Conservation (phyloP, 2,888 invertebrate species). For the Yponomeuta sedellus region DNA sequence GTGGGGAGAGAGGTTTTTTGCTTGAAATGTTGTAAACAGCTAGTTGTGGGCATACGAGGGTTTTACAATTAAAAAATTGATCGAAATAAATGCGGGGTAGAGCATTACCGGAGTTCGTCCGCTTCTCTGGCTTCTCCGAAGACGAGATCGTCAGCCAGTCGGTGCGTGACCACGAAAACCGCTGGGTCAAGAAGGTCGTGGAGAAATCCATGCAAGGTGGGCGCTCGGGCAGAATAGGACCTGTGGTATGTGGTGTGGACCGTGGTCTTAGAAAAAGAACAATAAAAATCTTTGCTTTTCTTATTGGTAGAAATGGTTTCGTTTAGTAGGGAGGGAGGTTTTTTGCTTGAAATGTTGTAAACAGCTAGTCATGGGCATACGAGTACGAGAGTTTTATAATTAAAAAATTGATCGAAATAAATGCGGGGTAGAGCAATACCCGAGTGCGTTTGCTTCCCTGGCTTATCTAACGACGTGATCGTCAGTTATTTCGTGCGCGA, state of each 20-base stretch:
- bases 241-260: background rate
- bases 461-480: conserved; percentile 79
- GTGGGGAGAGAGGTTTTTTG: no score
- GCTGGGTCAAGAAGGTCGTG: conserved; percentile 82
- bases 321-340: no score
- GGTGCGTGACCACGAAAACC: conserved; percentile 78
- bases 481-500: conserved; percentile 64
- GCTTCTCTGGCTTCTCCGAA: conserved; percentile 82
- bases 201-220: conserved; percentile 81
- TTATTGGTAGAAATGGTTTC: background rate
- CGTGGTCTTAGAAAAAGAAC: background rate
- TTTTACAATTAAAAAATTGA: no score
- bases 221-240: conserved; percentile 36
- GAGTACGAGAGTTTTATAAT: no score
- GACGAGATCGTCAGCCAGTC: conserved; percentile 75
- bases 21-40: no score
- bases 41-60: no score
- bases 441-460: conserved; percentile 88
- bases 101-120: conserved; percentile 88
- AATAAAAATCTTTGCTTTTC: background rate
- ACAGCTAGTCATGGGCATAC: no score
- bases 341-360: no score
- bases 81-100: no score
- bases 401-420: no score
- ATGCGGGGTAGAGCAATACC: no score